These are phyloP conservation scores for Neotragus pygmaeus DNA, from an alignment of 2,113 vertebrate genomes.

Conservation along the genomic window DNA sequence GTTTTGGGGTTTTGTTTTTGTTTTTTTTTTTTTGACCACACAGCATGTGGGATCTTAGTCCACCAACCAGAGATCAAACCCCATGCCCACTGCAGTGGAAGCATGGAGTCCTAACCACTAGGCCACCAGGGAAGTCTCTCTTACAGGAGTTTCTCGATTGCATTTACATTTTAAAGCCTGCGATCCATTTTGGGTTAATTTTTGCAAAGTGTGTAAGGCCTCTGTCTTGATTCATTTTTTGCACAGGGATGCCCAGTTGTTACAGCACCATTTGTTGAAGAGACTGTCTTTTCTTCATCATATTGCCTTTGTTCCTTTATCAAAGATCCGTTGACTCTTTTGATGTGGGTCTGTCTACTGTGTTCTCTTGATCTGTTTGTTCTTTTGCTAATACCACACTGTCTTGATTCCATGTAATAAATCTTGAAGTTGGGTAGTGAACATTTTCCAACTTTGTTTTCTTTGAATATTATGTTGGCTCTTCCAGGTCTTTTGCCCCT, in stretches of 20 bases:
- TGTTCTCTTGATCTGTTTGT: not conserved
- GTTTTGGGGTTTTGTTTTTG: not conserved
- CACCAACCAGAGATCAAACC: not conserved
- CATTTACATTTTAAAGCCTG: not conserved
- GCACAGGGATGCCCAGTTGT: not conserved
- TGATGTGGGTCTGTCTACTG: not conserved
- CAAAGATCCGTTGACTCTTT: not conserved
- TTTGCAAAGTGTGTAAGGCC: not conserved
- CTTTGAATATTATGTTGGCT: not conserved
- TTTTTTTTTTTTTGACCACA: not conserved
- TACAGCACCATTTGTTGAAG: not conserved
- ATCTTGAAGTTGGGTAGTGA: not conserved
- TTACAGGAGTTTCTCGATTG: not conserved
- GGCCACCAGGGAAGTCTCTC: not conserved
- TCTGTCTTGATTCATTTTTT: not conserved
- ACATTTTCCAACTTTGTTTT: not conserved
- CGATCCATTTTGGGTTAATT: not conserved
- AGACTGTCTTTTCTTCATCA: not conserved
- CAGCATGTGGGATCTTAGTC: not conserved
- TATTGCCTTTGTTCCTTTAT: not conserved
- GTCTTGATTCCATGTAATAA: not conserved
- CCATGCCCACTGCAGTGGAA: not conserved
- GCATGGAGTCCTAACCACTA: not conserved
- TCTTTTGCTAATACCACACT: not conserved
- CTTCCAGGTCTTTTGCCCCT: not conserved